Conservation (phyloP, 2,888 invertebrate genomes). For the Hirtodrosophila alboralis region DNA sequence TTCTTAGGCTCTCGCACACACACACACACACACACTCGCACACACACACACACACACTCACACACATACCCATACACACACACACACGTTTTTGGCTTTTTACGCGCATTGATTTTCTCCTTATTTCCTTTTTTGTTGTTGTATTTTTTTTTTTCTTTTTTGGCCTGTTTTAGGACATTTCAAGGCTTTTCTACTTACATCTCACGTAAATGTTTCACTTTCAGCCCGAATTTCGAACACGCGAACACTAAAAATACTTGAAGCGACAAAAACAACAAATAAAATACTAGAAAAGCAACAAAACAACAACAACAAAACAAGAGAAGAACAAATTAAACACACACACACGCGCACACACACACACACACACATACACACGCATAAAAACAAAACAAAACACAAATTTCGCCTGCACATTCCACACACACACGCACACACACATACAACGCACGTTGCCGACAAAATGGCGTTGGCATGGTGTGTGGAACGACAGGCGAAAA, state of each 20-base stretch:
- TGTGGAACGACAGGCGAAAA: slow-evolving; percentile 27
- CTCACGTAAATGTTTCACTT: slow-evolving; percentile 57
- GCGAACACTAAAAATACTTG: slow-evolving; percentile 66
- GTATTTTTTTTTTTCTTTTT: slow-evolving; percentile 16
- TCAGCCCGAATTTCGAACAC: slow-evolving; percentile 63
- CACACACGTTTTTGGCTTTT: slow-evolving; percentile 22
- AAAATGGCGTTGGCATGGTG: slow-evolving; percentile 31
- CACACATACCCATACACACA: slow-evolving; percentile 8
- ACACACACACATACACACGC: slow-evolving; percentile 9
- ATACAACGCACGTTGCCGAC: slow-evolving; percentile 56
- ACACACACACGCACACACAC: too few species aligned
- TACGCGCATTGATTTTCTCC: slow-evolving; percentile 72
- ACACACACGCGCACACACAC: slow-evolving; percentile 12
- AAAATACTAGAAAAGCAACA: too few species aligned
- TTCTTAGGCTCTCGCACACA: slow-evolving; percentile 42
- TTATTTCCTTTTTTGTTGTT: slow-evolving; percentile 39
- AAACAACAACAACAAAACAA: slow-evolving; percentile 11
- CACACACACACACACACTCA: slow-evolving; percentile 7
- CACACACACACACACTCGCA: slow-evolving; percentile 8
- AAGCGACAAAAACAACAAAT: slow-evolving; percentile 31
- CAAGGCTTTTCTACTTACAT: slow-evolving; percentile 64
- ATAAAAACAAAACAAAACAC: slow-evolving; percentile 32
- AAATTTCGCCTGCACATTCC: slow-evolving; percentile 34
- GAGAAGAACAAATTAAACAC: not conserved
- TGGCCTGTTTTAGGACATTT: slow-evolving; percentile 56